Evolutionary conservation across 2,113 vertebrate genomes (phyloP).

Genomic region (Passer montanus): DNA sequence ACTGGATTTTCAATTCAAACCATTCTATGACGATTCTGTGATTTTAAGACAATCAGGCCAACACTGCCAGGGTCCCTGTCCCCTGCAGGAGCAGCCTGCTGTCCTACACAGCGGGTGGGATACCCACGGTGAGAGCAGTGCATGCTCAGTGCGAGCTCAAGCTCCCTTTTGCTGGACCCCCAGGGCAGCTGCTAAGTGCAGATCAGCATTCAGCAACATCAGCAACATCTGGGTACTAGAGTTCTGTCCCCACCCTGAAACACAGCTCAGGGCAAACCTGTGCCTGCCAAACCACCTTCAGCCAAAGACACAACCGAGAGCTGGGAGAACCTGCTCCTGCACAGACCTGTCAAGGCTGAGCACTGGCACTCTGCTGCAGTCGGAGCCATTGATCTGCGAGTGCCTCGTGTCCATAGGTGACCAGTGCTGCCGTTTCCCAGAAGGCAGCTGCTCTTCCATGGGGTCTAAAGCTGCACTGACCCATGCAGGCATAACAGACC

Average conservation of each 20-base stretch:
- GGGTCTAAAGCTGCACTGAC: background rate
- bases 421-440: background rate
- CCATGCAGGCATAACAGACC: fast-evolving
- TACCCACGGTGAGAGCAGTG: fast-evolving
- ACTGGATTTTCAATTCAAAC: background rate
- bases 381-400: fast-evolving
- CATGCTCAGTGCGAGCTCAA: fast-evolving
- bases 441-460: fast-evolving
- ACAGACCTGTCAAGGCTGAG: background rate
- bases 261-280: background rate
- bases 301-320: background rate
- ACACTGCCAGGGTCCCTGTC: fast-evolving
- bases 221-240: background rate
- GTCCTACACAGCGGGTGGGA: background rate
- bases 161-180: background rate
- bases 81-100: too few species aligned
- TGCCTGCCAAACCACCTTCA: background rate
- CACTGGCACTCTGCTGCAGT: background rate
- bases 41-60: background rate
- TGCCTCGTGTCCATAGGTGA: fast-evolving
- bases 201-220: fast-evolving
- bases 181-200: fast-evolving
- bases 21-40: background rate
- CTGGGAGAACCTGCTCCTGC: background rate
- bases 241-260: background rate